Evolutionary conservation across 1,140 invertebrate species (phyloP), one percentile per base, ranked within the genome.

Genomic region (Zophobas atratus): DNA sequence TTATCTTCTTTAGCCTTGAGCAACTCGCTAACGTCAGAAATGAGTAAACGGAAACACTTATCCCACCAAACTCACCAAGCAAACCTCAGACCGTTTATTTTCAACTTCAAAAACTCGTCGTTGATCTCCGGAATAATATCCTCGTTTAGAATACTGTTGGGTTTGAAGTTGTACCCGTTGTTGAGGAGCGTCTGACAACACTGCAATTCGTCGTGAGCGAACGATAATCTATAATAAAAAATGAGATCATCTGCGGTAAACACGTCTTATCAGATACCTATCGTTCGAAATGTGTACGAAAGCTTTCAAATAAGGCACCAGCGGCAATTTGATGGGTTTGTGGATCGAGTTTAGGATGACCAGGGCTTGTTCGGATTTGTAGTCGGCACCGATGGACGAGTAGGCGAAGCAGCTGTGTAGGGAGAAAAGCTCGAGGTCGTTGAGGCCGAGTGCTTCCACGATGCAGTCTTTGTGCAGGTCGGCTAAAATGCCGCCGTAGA

Each of bases 211-310:
- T 67, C 60, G 39, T 67, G 1, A 32, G 38, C 39, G 33, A 67
- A 67, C 1, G 60, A 67, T 4, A 67, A 3, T 67, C 60, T 67
- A 20, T 6, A 67, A 67, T 4, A 67, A 41, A 2, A n/a, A 43
- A 32, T 8, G 36, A 60, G n/a, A 5, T 6, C 3, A 36, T 2
- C 20, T 38, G 43, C 39, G 0, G 35, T 8, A 36, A n/a, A 67
- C 38, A 43, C 41, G 32, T 39, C 1, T 32, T 6, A 67, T 20
- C 20, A n/a, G 39, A 41, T 41, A 67, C 60, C 60, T 67, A 43
- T 67, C 60, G n/a, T 67, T 43, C 3, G 60, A 67, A 20, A 67
- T 67, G 33, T 67, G 60, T 41, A 67, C 39, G 39, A 67, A 67
- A 3, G 60, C 60, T 43, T 67, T 67, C 1, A 67, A 41, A 43